Percentiles rank a stretch among this genome's conserved stretches.
phyloP scores from a whole-genome alignment of 2,113 vertebrate genomes.

The Tachysurus fulvidraco region DNA sequence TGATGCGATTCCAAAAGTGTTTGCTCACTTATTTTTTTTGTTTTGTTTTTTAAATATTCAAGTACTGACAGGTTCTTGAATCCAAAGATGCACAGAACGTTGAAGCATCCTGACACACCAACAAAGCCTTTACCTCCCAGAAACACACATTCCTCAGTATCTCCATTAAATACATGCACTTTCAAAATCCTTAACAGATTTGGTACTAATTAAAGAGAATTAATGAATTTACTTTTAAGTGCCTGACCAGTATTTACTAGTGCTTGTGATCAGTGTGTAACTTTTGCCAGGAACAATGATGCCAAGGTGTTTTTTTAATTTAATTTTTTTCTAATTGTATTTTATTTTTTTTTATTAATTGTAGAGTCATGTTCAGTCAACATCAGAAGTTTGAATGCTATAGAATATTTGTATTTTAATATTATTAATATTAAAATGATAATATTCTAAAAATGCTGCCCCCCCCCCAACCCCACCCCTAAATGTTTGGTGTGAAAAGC shows the following conservation, averaged over 20 bases:
- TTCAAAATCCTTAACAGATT: conserved; percentile 17
- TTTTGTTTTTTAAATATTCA: not conserved
- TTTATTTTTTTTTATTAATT: not conserved
- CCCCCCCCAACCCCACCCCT: not conserved
- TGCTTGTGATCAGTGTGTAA: conserved; percentile 34
- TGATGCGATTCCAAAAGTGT: not conserved
- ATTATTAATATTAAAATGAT: not conserved
- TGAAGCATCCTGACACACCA: not conserved
- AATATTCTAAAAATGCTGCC: not conserved
- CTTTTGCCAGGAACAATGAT: conserved; percentile 14
- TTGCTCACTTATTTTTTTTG: not conserved
- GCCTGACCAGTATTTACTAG: conserved; percentile 46
- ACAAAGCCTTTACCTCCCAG: conserved; percentile 43
- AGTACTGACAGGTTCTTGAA: not conserved
- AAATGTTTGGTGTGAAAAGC: not conserved
- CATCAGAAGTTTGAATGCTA: not conserved
- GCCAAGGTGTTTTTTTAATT: conserved; percentile 8
- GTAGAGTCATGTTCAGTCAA: not conserved
- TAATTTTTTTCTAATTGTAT: not conserved
- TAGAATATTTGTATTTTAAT: not conserved
- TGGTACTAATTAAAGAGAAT: conserved; percentile 19
- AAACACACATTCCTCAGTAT: conserved; percentile 34
- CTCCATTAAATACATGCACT: conserved; percentile 45
- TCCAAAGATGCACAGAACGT: conserved; percentile 37
- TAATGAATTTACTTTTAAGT: conserved; percentile 44